Conservation (phyloP, 2,797 vertebrate species). For the Manis crassicaudata region DNA sequence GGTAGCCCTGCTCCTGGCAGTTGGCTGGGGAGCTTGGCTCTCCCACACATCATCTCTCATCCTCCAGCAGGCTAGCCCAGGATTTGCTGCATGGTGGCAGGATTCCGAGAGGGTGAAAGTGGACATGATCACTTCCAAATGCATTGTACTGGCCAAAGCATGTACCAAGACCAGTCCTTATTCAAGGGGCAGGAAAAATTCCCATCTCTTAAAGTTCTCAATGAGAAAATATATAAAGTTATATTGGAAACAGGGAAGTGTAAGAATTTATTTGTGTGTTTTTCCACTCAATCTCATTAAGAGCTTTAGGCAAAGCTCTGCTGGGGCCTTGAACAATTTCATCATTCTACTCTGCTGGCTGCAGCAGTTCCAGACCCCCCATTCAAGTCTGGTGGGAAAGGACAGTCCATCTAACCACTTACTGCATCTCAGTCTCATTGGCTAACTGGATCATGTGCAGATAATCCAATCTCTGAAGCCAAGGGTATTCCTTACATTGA, state of each 20-base stretch:
- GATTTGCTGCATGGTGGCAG: not conserved
- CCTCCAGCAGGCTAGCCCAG: not conserved
- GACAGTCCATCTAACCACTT: not conserved
- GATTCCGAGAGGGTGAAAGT: not conserved
- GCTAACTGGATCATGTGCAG: not conserved
- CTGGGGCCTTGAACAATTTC: not conserved
- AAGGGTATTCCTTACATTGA: no score
- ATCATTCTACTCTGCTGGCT: not conserved
- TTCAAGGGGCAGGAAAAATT: not conserved
- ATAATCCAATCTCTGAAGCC: not conserved
- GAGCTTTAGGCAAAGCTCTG: not conserved
- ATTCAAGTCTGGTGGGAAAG: not conserved
- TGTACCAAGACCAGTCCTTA: no score
- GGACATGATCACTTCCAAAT: not conserved
- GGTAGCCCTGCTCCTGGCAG: not conserved
- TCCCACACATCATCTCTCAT: not conserved
- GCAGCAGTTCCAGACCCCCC: not conserved
- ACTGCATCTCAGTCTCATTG: not conserved
- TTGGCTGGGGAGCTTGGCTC: not conserved
- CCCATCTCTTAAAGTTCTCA: not conserved
- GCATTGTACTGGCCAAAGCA: not conserved
- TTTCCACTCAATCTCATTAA: not conserved
- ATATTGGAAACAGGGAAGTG: not conserved
- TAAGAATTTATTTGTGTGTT: not conserved
- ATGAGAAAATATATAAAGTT: not conserved